Evolutionary conservation across 92 coral and sea anemone genomes (phyloP).

Genomic region (Hydrozoanthus gracilis): DNA sequence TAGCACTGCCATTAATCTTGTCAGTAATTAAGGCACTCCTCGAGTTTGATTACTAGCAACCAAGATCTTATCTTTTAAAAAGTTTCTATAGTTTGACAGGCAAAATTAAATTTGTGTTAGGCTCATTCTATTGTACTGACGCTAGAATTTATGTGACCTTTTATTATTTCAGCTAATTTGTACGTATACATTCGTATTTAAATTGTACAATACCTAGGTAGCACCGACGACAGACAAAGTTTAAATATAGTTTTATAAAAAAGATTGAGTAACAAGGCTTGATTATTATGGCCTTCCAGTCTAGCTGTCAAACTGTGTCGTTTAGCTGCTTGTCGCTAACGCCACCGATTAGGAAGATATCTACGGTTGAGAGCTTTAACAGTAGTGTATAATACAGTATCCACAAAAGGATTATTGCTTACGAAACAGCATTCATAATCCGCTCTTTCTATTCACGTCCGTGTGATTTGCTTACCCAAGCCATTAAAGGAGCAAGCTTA

Average conservation of each 20-base stretch:
- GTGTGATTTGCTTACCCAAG: constrained; percentile 18
- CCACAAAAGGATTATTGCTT: background rate
- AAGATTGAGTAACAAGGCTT: background rate
- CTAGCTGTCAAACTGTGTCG: background rate
- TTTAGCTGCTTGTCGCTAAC: background rate
- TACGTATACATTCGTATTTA: background rate
- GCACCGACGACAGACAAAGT: background rate
- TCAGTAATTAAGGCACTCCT: too few species aligned
- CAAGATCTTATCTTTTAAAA: too few species aligned
- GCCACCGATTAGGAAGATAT: background rate
- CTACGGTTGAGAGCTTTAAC: background rate
- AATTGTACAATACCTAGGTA: background rate
- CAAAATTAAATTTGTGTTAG: too few species aligned
- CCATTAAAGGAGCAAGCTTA: background rate
- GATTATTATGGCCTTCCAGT: background rate
- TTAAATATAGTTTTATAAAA: background rate
- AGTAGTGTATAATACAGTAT: background rate
- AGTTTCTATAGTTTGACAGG: too few species aligned
- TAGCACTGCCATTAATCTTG: too few species aligned
- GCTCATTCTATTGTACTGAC: too few species aligned
- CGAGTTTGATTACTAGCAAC: too few species aligned
- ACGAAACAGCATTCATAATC: background rate
- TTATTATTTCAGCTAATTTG: too few species aligned
- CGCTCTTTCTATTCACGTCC: background rate
- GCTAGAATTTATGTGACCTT: too few species aligned